phyloP scores from a whole-genome alignment of 2,888 invertebrate species.

The Ochropleura plecta region DNA sequence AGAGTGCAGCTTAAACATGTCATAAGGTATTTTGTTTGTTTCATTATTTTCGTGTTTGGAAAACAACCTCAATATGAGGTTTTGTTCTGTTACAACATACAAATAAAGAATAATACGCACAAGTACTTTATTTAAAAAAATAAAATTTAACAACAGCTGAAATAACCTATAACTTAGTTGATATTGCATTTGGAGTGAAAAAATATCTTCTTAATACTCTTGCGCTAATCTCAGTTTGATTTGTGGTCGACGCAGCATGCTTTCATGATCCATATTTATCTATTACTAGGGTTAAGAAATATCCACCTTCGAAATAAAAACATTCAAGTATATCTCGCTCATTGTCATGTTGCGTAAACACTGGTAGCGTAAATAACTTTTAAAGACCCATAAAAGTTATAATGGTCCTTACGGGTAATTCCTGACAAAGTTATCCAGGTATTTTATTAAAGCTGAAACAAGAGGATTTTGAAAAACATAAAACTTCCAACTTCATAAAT shows the following conservation, averaged over 20 bases:
- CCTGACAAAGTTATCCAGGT: constrained; percentile 38
- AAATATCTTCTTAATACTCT: background rate
- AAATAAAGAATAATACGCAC: background rate
- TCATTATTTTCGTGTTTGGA: background rate
- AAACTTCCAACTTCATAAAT: constrained; percentile 57
- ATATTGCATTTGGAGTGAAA: background rate
- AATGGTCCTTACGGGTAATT: constrained; percentile 46
- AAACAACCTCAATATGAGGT: background rate
- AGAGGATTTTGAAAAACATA: constrained; percentile 48
- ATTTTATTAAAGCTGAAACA: constrained; percentile 47
- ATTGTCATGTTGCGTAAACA: constrained; percentile 25
- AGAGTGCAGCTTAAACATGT: constrained; percentile 76
- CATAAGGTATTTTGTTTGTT: constrained; percentile 74
- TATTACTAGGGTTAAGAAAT: background rate
- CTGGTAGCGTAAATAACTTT: constrained; percentile 32
- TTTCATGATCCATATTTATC: background rate
- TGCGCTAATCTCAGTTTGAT: background rate
- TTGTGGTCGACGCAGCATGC: background rate
- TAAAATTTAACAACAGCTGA: too few relatives aligned
- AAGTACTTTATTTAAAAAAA: background rate
- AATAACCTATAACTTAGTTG: background rate
- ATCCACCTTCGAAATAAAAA: constrained; percentile 1
- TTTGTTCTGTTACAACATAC: background rate
- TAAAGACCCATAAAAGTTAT: constrained; percentile 46
- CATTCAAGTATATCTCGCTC: background rate